Evolutionary conservation across 2,113 vertebrate genomes (phyloP).

Genomic region (Cinclus mexicanus): DNA sequence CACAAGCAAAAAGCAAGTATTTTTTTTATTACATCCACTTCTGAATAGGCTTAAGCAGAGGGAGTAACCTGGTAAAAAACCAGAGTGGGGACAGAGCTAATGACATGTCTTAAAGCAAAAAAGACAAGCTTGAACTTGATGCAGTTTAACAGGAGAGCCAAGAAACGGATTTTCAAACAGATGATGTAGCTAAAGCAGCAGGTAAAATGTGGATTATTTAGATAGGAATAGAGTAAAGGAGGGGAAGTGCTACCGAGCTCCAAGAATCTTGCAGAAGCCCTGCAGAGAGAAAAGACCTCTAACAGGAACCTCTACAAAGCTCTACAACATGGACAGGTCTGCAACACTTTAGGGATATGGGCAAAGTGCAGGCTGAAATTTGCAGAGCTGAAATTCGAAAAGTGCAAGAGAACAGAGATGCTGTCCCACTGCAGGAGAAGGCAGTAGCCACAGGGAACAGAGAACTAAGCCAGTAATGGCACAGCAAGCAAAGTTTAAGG

Average conservation of each 20-base stretch:
- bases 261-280: background rate
- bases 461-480: background rate
- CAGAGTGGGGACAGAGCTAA: constrained; percentile 46
- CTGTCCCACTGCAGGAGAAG: background rate
- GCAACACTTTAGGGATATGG: background rate
- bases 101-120: constrained; percentile 19
- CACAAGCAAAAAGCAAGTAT: background rate
- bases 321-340: background rate
- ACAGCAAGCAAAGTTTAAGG: background rate
- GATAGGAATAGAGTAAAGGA: background rate
- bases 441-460: background rate
- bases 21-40: background rate
- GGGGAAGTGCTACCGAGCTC: background rate
- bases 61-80: constrained; percentile 19
- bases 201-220: constrained; percentile 3
- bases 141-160: constrained; percentile 33
- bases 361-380: background rate
- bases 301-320: background rate
- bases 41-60: background rate
- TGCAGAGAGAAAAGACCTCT: background rate
- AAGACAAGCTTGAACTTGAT: constrained; percentile 51
- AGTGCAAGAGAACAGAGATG: background rate
- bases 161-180: background rate
- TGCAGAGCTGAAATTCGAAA: background rate
- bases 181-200: background rate